Conservation (phyloP, 2,888 invertebrate genomes). For the Clitarchus hookeri region DNA sequence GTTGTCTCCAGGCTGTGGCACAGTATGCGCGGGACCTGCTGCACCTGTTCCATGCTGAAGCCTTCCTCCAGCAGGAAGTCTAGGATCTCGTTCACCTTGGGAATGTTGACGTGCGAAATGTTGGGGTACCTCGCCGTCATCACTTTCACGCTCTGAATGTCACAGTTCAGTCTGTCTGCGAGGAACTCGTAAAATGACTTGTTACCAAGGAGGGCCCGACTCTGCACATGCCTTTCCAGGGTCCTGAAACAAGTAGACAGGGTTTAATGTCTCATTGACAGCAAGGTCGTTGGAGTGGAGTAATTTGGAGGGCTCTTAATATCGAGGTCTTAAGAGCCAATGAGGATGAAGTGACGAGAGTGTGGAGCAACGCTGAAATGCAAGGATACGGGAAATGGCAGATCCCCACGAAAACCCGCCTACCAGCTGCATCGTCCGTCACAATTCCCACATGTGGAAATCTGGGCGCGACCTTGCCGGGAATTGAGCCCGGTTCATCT, state of each 20-base stretch:
- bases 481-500: too few relatives aligned
- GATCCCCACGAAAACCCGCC: too few relatives aligned
- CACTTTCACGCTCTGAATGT: conserved; percentile 55
- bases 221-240: conserved; percentile 51
- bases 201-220: conserved; percentile 59
- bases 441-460: too few relatives aligned
- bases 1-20: conserved; percentile 63
- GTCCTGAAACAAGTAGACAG: conserved; percentile 50
- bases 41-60: conserved; percentile 60
- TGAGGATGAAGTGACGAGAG: too few relatives aligned
- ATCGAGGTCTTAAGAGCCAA: too few relatives aligned
- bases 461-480: too few relatives aligned
- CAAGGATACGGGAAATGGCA: too few relatives aligned
- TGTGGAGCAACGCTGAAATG: too few relatives aligned
- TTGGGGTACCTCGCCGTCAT: conserved; percentile 61
- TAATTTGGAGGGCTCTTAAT: too few relatives aligned
- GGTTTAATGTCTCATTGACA: too few relatives aligned
- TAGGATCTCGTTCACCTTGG: conserved; percentile 64
- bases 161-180: conserved; percentile 59
- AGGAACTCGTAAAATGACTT: conserved; percentile 60
- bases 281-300: too few relatives aligned
- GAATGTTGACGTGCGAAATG: conserved; percentile 60
- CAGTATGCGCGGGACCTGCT: conserved; percentile 60
- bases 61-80: conserved; percentile 62
- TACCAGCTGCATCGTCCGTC: too few relatives aligned